Percentiles rank a stretch among this genome's conserved stretches.
phyloP scores from a whole-genome alignment of 2,797 vertebrate species.

The Menidia menidia region DNA sequence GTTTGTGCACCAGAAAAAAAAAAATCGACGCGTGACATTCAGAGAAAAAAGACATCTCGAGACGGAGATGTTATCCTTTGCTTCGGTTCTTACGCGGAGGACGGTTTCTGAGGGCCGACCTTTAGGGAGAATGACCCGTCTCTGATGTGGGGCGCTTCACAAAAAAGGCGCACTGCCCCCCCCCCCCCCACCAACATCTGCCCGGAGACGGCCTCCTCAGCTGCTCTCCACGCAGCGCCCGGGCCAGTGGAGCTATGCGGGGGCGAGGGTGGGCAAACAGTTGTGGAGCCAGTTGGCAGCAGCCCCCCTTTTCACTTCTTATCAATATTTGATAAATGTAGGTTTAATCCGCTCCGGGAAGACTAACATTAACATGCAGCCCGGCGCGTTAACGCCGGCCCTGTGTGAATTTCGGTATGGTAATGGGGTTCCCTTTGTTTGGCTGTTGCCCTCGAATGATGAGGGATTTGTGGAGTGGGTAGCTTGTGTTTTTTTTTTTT shows the following conservation, averaged over 20 bases:
- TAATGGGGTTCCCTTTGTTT: constrained; percentile 60
- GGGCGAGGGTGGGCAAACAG: neutral
- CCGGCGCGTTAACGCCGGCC: constrained; percentile 14
- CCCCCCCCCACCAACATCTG: constrained; percentile 3
- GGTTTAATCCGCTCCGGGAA: constrained; percentile 45
- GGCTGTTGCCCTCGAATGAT: constrained; percentile 44
- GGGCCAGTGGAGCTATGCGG: constrained; percentile 3
- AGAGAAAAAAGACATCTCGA: constrained; percentile 19
- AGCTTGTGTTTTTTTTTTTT: neutral
- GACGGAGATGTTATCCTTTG: constrained; percentile 30
- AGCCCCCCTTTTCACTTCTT: constrained; percentile 49
- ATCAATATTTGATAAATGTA: constrained; percentile 69
- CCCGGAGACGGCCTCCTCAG: constrained; percentile 22
- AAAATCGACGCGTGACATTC: constrained; percentile 23
- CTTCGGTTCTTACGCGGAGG: neutral
- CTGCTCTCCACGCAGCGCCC: constrained; percentile 13
- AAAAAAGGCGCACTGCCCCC: constrained; percentile 14
- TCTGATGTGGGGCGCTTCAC: constrained; percentile 28
- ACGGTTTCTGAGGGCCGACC: constrained; percentile 48
- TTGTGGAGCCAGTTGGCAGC: constrained; percentile 48
- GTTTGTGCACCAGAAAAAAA: constrained; percentile 19
- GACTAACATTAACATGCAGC: constrained; percentile 29
- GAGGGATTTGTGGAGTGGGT: constrained; percentile 25
- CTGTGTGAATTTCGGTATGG: constrained; percentile 16
- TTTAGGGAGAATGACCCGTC: constrained; percentile 40